Evolutionary conservation across 2,797 vertebrate species (phyloP).

Genomic region (Phataginus tetradactyla): DNA sequence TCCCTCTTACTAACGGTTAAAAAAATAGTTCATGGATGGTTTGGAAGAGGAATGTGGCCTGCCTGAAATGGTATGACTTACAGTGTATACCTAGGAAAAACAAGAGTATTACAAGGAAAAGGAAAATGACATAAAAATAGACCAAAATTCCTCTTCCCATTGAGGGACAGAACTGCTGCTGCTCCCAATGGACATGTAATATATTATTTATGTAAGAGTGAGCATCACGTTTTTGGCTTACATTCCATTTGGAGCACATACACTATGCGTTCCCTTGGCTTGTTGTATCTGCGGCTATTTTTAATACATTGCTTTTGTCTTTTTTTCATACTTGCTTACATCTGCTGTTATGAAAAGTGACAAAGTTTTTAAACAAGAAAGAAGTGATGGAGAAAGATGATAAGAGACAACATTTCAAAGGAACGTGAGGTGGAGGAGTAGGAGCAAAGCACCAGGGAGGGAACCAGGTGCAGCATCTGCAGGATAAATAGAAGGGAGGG

Average conservation of each 20-base stretch:
- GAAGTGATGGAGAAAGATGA: slow-evolving; percentile 50
- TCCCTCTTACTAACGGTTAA: slow-evolving; percentile 62
- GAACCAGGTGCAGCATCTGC: not conserved
- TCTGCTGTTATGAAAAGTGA: slow-evolving; percentile 73
- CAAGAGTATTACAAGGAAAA: slow-evolving; percentile 41
- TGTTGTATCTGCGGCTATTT: slow-evolving; percentile 65
- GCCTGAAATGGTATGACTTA: slow-evolving; percentile 19
- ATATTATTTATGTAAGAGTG: slow-evolving; percentile 64
- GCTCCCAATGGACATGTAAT: slow-evolving; percentile 26
- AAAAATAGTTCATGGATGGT: slow-evolving; percentile 58
- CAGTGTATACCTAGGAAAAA: not conserved
- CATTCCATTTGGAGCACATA: slow-evolving; percentile 46
- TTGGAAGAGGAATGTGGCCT: slow-evolving; percentile 35
- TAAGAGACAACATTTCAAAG: slow-evolving; percentile 49
- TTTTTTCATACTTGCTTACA: slow-evolving; percentile 63
- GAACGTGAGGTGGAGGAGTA: not conserved
- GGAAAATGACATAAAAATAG: slow-evolving; percentile 55
- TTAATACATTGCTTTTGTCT: slow-evolving; percentile 70
- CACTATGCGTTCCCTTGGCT: slow-evolving; percentile 56
- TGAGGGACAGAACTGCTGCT: slow-evolving; percentile 17
- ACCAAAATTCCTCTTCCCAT: not conserved
- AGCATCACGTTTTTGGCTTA: slow-evolving; percentile 45
- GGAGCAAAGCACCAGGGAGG: not conserved
- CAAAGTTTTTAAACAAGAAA: slow-evolving; percentile 72
- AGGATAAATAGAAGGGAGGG: not conserved